These are phyloP conservation scores for Dolichoris vasculosae DNA, from an alignment of 1,140 invertebrate species.

Conservation along the genomic window DNA sequence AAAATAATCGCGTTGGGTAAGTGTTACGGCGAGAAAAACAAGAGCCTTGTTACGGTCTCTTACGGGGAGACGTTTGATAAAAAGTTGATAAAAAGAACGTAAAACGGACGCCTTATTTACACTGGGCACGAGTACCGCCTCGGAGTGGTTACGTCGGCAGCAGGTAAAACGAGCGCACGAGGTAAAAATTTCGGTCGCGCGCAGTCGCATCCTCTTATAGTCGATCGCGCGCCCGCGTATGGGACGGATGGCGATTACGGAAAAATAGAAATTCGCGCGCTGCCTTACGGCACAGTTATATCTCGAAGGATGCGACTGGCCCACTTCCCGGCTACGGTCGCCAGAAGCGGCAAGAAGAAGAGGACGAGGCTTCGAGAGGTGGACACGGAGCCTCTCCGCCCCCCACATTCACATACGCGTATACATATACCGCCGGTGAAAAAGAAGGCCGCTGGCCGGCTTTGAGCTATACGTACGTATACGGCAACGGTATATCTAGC, in stretches of 20 bases:
- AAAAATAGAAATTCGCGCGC: slow-evolving; percentile 71
- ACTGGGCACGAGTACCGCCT: not conserved
- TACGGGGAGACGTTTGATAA: too few species aligned
- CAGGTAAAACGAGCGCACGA: slow-evolving; percentile 8
- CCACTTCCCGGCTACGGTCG: slow-evolving; percentile 62
- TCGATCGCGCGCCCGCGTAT: not conserved
- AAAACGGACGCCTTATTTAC: not conserved
- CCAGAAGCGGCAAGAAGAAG: slow-evolving; percentile 19
- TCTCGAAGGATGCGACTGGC: slow-evolving; percentile 71
- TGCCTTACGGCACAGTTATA: slow-evolving; percentile 60
- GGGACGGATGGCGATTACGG: slow-evolving; percentile 46
- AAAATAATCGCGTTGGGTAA: not conserved
- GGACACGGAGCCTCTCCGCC: not conserved
- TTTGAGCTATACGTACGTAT: slow-evolving; percentile 50
- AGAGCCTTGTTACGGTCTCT: not conserved
- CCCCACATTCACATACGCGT: not conserved
- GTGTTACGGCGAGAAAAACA: not conserved
- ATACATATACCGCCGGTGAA: not conserved
- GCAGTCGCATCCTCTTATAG: not conserved
- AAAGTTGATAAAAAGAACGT: not conserved
- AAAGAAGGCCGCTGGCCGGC: slow-evolving; percentile 53
- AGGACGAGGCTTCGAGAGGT: not conserved
- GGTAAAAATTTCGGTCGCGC: slow-evolving; percentile 46
- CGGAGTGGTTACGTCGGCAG: too few species aligned
- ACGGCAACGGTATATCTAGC: slow-evolving; percentile 46